Evolutionary conservation across 2,113 vertebrate species (phyloP).

Genomic region (Pseudorasbora parva): DNA sequence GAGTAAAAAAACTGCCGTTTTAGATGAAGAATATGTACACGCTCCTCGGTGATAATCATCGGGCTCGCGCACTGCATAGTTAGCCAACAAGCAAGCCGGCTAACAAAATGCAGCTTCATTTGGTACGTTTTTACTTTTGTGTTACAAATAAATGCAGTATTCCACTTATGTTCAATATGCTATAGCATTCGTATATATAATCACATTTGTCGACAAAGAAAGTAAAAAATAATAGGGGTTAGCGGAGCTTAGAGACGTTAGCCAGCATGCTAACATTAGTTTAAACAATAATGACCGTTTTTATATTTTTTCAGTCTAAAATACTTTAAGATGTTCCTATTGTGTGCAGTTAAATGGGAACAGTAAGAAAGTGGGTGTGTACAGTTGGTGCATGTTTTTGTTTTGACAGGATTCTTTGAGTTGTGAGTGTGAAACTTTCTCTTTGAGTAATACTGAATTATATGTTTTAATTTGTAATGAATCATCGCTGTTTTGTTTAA

Average conservation of each 20-base stretch:
- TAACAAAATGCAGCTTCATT: background rate
- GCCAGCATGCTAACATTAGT: conserved; percentile 9
- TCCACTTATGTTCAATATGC: background rate
- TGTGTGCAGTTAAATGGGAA: background rate
- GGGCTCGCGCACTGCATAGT: background rate
- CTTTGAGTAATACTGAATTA: background rate
- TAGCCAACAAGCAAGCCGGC: background rate
- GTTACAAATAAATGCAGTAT: background rate
- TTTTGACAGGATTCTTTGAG: conserved; percentile 11
- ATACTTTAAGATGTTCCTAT: background rate
- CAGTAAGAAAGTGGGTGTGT: conserved; percentile 7
- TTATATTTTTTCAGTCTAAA: background rate
- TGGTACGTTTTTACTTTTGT: background rate
- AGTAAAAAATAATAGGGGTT: background rate
- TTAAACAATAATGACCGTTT: background rate
- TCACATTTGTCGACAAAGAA: background rate
- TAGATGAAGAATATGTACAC: background rate
- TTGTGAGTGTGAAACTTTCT: background rate
- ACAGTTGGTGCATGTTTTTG: conserved; percentile 13
- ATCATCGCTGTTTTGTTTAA: background rate
- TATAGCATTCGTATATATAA: background rate
- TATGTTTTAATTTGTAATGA: background rate
- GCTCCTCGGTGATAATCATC: background rate
- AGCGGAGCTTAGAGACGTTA: background rate
- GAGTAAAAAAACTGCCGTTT: background rate